Evolutionary conservation across 2,888 invertebrate genomes (phyloP), one percentile per base, ranked within the genome.

Genomic region (Oligia fasciuncula): DNA sequence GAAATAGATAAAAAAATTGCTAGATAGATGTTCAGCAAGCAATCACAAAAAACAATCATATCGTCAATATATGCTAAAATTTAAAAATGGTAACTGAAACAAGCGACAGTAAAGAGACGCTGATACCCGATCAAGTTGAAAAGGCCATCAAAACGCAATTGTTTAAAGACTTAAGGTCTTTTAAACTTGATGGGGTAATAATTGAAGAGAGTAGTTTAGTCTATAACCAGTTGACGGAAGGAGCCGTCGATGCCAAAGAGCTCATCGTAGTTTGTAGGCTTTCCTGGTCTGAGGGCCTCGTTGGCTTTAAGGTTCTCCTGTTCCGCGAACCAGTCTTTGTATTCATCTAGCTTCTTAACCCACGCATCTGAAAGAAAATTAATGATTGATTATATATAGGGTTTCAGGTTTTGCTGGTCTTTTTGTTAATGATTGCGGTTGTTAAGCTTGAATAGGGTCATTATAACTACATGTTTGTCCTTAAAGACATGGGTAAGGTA

Each of bases 181-280:
- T 87, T 85, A 57, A 89, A 90, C 86, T 90, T 79, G 74, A 77
- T n/a, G 62, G 75, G 72, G 81, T 83, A 80, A 73, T 76, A 63
- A 62, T 69, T 83, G 62, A 57, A 70, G 75, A 68, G 65, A 71
- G 63, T 49, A 77, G 35, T 74, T 89, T 94, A 98, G 96, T 98
- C 98, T 91, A 99, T 98, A 90, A 98, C 97, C 79, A 99, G 96
- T 94, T 99, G 98, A 91, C 98, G 97, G 97, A 99, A 99, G 71
- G 98, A 98, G 65, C 99, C 99, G 90, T 99, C 99, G 91, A 99
- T 97, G n/a, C 99, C 99, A 91, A 99, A 99, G 6, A 99, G 97
- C 91, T 99, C 98, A 87, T 98, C 98, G 87, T 98, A 98, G 88
- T 98, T 98, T 92, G 98, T 98, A 83, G 98, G 98, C 92, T 98